Evolutionary conservation across 2,888 invertebrate species (phyloP), one percentile per base, ranked within the genome.

Genomic region (Oscheius sp.): DNA sequence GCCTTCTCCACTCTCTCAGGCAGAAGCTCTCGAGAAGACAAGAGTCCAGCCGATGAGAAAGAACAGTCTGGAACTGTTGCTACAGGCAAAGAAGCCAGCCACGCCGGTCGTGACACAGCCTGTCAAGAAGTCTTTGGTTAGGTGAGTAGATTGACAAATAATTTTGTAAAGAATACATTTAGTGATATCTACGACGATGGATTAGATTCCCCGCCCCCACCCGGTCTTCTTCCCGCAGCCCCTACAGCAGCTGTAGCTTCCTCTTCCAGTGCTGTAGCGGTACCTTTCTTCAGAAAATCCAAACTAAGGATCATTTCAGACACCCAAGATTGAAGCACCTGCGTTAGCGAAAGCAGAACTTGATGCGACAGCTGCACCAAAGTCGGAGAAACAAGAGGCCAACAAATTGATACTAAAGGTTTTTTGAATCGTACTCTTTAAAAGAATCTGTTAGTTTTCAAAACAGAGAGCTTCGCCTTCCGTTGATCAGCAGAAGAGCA

Each of bases 111-210:
- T 29, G 2, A 13, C 42, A 11, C 53, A 51, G 53, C 7, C 53
- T 5, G 13, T 55, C 13, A 68, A 55, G 37, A 37, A 37, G 10
- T 11, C 42, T 60, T 13, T 13, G 3, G 33, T 55, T 55, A n/a
- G n/a, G 10, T 21, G 9, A 4, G 29, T 50, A 32, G 29, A 48
- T 29, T 63, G 37, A 13, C 5, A 11, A n/a, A 11, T 58, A 11
- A 11, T 66, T 57, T 13, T 70, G 53, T 29, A 7, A 21, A n/a
- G 10, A 53, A n/a, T 2, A 13, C 2, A 11, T 21, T 73, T 29
- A 74, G 68, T 48, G 74, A 74, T 68, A 42, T 74, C 3, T 74
- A 68, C 50, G 74, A 74, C 33, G 68, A 74, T 68, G 74, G 74
- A 29, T 42, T 51, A 21, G 74, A 68, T 33, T 74, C 74, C 2